Evolutionary conservation across 2,113 vertebrate species (phyloP), one percentile per base, ranked within the genome.

Genomic region (Rhinolophus ferrumequinum): DNA sequence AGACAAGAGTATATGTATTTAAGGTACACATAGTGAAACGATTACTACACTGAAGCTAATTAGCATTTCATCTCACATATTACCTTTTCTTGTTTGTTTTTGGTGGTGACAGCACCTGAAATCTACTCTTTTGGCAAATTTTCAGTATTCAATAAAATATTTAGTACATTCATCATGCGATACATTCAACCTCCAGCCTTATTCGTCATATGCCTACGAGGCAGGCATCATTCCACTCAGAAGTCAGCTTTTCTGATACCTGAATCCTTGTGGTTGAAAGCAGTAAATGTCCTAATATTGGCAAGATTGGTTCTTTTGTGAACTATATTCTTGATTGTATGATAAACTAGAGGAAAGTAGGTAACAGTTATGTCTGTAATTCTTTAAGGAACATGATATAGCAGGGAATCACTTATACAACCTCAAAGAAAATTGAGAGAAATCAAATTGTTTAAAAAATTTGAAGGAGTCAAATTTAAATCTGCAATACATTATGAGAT

Each of bases 381-480:
- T 62, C 54, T 70, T 38, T 54, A 56, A 84, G 67, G 52, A 54
- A 62, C 9, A 35, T 15, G 35, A 80, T 24, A 72, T 1, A 47
- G 50, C 30, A 89, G 54, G 54, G 56, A 96, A 38, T 85, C 33
- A 81, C 21, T 91, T 81, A 60, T 6, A n/a, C 10, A 77, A 87
- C 66, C 35, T 69, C 54, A 44, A 10, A 73, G 86, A 67, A 75
- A 75, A 24, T 10, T n/a, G 26, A 90, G 5, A 90, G 60, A 66
- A 64, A 72, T 72, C 26, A 35, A 92, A 95, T 44, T 44, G 22
- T 60, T 95, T 50, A 19, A 66, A 86, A 83, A 88, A 50, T 28
- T 47, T 58, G 14, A 81, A 81, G 69, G 19, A 47, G 38, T 60
- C 14, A 50, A 88, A 93, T 73, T 83, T 80, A 79, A 94, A 96